Conservation (phyloP, 30 jellyfish, hydroid and myxozoan genomes). For the Pseudorhiza aurosa region DNA sequence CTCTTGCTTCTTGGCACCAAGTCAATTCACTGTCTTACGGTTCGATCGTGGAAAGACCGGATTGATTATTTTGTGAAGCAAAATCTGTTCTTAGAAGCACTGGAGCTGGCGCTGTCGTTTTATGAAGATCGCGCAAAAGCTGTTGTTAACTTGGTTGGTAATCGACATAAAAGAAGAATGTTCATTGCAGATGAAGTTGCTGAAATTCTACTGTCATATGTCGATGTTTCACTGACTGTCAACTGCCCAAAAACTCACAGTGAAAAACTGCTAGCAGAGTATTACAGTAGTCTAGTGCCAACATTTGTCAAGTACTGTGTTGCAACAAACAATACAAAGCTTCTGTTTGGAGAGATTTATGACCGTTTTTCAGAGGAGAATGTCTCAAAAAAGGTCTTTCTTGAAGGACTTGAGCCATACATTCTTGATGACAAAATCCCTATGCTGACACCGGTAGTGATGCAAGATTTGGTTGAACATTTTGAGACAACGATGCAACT, state of each 20-base stretch:
- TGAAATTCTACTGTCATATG: slow-evolving; percentile 70
- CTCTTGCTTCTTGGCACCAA: slow-evolving; percentile 94
- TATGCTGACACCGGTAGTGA: slow-evolving; percentile 83
- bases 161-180: slow-evolving; percentile 54
- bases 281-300: slow-evolving; percentile 83
- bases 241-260: slow-evolving; percentile 94
- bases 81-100: slow-evolving; percentile 88
- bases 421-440: slow-evolving; percentile 75
- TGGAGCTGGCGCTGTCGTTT: slow-evolving; percentile 80
- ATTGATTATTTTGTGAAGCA: slow-evolving; percentile 90
- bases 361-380: slow-evolving; percentile 91
- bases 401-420: slow-evolving; percentile 88
- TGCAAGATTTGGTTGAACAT: slow-evolving; percentile 94
- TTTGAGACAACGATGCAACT: slow-evolving; percentile 85
- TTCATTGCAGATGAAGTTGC: slow-evolving; percentile 86
- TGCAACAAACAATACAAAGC: slow-evolving; percentile 64
- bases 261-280: slow-evolving; percentile 58
- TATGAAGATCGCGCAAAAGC: slow-evolving; percentile 94
- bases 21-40: slow-evolving; percentile 89
- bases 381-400: slow-evolving; percentile 77
- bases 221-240: slow-evolving; percentile 92
- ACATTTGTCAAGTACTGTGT: slow-evolving; percentile 84
- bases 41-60: slow-evolving; percentile 95
- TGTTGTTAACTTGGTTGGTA: slow-evolving; percentile 86
- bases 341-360: slow-evolving; percentile 87